Base-by-base conservation (phyloP, 2,888 invertebrate genomes). In the Eurytoma californica region DNA sequence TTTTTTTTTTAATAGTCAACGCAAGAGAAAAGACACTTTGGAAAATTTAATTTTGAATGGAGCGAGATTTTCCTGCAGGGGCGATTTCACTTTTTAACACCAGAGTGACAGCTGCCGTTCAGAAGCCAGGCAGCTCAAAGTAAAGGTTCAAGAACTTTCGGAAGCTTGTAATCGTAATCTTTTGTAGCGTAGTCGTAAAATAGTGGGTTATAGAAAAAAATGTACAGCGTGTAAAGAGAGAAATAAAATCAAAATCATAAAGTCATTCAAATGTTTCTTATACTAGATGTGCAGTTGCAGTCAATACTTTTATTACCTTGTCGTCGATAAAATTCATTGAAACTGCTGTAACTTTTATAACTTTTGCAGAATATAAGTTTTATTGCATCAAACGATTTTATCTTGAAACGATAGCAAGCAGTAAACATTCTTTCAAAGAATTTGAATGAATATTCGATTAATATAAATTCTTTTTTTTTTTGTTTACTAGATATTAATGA, bases 21-120 rank as follows among this genome's bases (percentile, higher is more conserved):
- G n/a, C 67, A 63, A 57, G 49, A 72, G 80, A 72, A 80, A 67
- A 72, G 76, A 63, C 66, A 20, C 49, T 66, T 72, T 70, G 74
- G 68, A 67, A 79, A 79, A 79, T 79, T 79, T 75, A 72, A 79
- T 76, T 79, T 55, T 75, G 60, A 74, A 79, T 74, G 60, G 47
- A 51, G 55, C 5, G n/a, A 57, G 57, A 30, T 73, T 79, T 69
- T 58, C 74, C 24, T 65, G 13, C n/a, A 47, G 61, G 24, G 58
- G 57, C 67, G 39, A 63, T 73, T 73, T 63, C 51, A n/a, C 67
- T 78, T 67, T 67, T 72, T 68, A 67, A 60, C 60, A 51, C 47
- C 18, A 7, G 51, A 4, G 57, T 14, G 49, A 57, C 78, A 79
- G 68, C 73, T 79, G 78, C 39, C 51, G 20, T 30, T 39, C 63